phyloP scores from a whole-genome alignment of 1,140 invertebrate species.

The Lepidurus arcticus region DNA sequence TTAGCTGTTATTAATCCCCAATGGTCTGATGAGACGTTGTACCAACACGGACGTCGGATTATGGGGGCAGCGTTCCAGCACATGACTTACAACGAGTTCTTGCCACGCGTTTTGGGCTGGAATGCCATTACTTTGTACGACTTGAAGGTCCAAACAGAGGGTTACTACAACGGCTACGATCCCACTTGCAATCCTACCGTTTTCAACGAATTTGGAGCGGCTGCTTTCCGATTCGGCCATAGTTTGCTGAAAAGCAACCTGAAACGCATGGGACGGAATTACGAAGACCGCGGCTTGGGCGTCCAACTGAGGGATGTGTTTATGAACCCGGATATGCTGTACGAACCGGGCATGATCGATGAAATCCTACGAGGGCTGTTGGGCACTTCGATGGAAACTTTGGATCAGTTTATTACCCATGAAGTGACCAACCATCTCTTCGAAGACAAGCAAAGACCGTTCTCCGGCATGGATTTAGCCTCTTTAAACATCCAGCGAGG shows the following conservation, averaged over 20 bases:
- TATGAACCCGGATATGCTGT: conserved; percentile 51
- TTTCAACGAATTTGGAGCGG: conserved; percentile 60
- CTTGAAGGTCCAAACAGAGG: conserved; percentile 49
- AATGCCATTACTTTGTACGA: conserved; percentile 43
- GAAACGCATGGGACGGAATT: conserved; percentile 51
- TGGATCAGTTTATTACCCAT: conserved; percentile 51
- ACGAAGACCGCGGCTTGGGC: conserved; percentile 43
- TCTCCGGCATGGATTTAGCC: conserved; percentile 76
- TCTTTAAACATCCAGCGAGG: conserved; percentile 82
- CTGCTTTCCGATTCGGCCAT: conserved; percentile 60
- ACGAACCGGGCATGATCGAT: conserved; percentile 46
- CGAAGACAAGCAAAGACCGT: conserved; percentile 48
- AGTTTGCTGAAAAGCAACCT: conserved; percentile 57
- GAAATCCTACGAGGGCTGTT: conserved; percentile 51
- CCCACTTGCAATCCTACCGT: conserved; percentile 55
- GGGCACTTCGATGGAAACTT: conserved; percentile 51
- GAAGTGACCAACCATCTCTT: conserved; percentile 55
- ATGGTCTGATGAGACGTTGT: conserved; percentile 56
- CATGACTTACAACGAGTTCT: conserved; percentile 57
- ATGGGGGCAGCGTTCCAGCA: conserved; percentile 58
- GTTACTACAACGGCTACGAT: conserved; percentile 56
- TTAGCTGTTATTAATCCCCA: conserved; percentile 51
- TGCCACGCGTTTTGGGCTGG: conserved; percentile 56
- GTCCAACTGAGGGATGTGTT: conserved; percentile 56
- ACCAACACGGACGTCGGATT: conserved; percentile 49